Conservation (phyloP, 2,797 vertebrate genomes). For the Hirundo rustica region DNA sequence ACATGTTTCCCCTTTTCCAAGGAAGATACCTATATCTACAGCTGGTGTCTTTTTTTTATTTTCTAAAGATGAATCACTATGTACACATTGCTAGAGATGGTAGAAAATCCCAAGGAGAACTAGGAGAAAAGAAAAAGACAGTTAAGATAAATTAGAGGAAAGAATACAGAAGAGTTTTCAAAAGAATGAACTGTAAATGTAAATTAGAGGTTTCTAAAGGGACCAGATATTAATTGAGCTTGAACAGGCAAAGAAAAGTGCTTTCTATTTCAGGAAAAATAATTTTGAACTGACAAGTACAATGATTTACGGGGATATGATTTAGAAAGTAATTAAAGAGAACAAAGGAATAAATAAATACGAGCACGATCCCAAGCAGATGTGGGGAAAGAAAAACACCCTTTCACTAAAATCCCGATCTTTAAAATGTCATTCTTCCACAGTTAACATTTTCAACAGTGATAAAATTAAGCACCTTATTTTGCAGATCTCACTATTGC, state of each 20-base stretch:
- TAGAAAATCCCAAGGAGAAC: conserved; percentile 79
- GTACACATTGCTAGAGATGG: conserved; percentile 72
- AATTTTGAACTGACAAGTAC: not conserved
- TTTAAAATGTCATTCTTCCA: not conserved
- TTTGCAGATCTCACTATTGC: not conserved
- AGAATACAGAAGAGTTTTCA: conserved; percentile 17
- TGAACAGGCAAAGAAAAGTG: not conserved
- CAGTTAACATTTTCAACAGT: not conserved
- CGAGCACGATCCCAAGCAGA: not conserved
- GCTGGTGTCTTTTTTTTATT: conserved; percentile 73
- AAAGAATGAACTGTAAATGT: not conserved
- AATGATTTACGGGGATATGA: not conserved
- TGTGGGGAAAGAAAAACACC: not conserved
- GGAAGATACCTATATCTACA: conserved; percentile 73
- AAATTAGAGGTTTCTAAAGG: not conserved
- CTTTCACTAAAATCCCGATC: not conserved
- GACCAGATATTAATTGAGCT: not conserved
- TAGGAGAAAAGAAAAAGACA: conserved; percentile 76
- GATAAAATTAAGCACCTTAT: not conserved
- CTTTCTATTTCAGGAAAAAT: not conserved
- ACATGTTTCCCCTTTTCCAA: conserved; percentile 49
- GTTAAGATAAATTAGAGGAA: conserved; percentile 64
- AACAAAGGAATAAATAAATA: not conserved
- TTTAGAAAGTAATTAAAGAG: not conserved
- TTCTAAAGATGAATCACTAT: conserved; percentile 74